A percentile compares a stretch with the other conserved stretches of the same genome.
These are phyloP conservation scores for Leptopterna dolabrata DNA, from an alignment of 2,888 invertebrate genomes.

Conservation along the genomic window DNA sequence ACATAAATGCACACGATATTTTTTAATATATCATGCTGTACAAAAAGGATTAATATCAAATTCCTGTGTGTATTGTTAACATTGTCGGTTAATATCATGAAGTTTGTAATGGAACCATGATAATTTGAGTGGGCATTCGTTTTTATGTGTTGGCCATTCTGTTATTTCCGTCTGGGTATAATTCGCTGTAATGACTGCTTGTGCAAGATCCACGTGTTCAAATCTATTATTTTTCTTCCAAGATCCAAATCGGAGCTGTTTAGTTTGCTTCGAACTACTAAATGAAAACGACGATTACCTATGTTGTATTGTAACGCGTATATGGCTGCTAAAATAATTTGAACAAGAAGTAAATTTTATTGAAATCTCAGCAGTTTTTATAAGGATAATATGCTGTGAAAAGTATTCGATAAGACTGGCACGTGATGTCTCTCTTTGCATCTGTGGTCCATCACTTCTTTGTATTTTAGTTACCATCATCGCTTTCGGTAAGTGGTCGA, in stretches of 20 bases:
- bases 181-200: too few relatives aligned
- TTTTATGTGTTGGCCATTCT: too few relatives aligned
- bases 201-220: too few relatives aligned
- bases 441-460: background rate
- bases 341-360: too few relatives aligned
- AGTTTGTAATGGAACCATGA: too few relatives aligned
- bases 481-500: background rate
- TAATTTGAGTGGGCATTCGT: too few relatives aligned
- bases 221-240: too few relatives aligned
- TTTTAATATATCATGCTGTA: background rate
- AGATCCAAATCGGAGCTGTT: too few relatives aligned
- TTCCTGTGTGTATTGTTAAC: background rate
- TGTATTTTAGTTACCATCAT: background rate
- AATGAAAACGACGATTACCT: background rate
- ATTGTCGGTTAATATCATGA: too few relatives aligned
- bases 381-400: background rate
- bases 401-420: conserved; percentile 10
- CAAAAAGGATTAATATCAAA: background rate
- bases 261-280: background rate
- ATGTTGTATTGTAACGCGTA: background rate
- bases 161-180: too few relatives aligned
- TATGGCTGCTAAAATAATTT: background rate
- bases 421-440: background rate
- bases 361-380: background rate
- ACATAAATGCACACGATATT: too few relatives aligned